Percentiles rank a stretch among this genome's conserved stretches.
These are phyloP conservation scores for Leptinotarsa juncta DNA, from an alignment of 2,888 invertebrate species.

Conservation along the genomic window DNA sequence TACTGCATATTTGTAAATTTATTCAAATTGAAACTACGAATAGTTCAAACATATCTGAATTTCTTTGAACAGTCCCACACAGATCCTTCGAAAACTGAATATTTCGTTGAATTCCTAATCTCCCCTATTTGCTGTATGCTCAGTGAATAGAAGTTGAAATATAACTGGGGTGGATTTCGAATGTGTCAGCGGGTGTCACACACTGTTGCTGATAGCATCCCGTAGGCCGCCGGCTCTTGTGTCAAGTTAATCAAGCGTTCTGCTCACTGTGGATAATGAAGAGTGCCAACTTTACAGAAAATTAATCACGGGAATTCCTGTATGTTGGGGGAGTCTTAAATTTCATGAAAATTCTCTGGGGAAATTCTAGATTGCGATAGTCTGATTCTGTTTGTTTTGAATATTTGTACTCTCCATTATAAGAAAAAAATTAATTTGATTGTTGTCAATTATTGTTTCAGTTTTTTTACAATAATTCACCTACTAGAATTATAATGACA, in stretches of 20 bases:
- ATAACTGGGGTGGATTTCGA: conserved; percentile 40
- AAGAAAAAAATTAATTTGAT: too few species aligned
- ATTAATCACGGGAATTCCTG: conserved; percentile 32
- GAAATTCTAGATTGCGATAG: neutral
- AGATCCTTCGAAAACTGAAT: neutral
- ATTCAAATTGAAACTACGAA: too few species aligned
- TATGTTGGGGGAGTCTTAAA: neutral
- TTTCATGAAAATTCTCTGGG: neutral
- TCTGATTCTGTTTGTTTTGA: too few species aligned
- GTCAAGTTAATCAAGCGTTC: conserved; percentile 41
- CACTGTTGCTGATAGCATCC: conserved; percentile 40
- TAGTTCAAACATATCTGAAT: too few species aligned
- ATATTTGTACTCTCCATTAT: too few species aligned
- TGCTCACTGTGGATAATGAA: conserved; percentile 38
- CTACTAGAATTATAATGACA: too few species aligned
- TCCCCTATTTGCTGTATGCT: conserved; percentile 23
- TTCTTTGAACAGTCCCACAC: too few species aligned
- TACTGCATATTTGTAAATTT: too few species aligned
- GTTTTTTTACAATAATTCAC: too few species aligned
- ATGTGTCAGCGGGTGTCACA: conserved; percentile 45
- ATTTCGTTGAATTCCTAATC: neutral
- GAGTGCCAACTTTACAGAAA: conserved; percentile 39
- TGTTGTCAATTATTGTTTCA: too few species aligned
- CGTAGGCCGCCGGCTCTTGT: conserved; percentile 38
- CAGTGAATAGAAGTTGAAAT: conserved; percentile 32